Evolutionary conservation across 2,113 vertebrate genomes (phyloP).

Genomic region (Ibidorhyncha struthersii): DNA sequence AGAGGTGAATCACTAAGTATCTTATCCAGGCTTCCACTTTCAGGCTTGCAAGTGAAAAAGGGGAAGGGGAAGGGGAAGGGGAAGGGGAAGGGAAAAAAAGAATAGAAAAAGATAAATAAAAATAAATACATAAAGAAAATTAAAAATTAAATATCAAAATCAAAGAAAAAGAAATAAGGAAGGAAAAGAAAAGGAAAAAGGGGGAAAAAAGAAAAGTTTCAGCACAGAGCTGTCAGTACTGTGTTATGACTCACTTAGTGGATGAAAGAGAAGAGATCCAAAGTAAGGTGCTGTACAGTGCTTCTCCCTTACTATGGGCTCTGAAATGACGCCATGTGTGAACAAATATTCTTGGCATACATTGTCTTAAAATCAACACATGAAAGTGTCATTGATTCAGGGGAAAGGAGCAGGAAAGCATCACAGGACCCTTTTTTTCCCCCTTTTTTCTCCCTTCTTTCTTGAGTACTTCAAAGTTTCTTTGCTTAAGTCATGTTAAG

Average conservation of each 20-base stretch:
- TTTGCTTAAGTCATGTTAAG: not conserved
- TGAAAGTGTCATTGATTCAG: not conserved
- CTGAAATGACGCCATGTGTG: not conserved
- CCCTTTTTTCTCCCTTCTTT: not conserved
- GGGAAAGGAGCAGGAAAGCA: not conserved
- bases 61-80: not conserved
- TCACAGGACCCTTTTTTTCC: not conserved
- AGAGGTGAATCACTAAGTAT: not conserved
- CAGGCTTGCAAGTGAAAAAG: not conserved
- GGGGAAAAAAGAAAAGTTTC: not conserved
- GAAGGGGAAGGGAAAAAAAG: not conserved
- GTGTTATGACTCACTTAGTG: not conserved
- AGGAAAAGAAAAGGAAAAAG: not conserved
- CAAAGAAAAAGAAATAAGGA: no score
- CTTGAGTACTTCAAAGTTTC: not conserved
- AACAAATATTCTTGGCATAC: not conserved
- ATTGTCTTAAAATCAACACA: not conserved
- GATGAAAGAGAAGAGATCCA: not conserved
- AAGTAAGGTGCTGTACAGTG: not conserved
- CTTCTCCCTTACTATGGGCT: not conserved
- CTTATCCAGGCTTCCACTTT: not conserved
- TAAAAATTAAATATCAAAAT: no score
- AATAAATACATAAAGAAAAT: no score
- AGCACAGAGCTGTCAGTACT: not conserved
- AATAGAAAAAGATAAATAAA: not conserved